Conservation (phyloP, 2,113 vertebrate species). For the Atlantisia rogersi region DNA sequence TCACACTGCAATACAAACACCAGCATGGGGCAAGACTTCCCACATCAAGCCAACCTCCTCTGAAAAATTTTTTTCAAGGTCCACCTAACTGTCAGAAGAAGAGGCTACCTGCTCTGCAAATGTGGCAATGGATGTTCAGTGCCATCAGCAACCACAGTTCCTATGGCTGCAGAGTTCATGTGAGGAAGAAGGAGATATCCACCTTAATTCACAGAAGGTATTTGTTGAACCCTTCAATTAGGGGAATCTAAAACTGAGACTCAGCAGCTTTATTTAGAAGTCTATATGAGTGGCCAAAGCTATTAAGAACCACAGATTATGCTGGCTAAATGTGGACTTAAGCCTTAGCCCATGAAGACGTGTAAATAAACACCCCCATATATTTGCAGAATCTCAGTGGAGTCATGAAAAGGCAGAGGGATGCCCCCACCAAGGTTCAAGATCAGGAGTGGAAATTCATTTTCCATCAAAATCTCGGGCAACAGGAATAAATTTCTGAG, state of each 20-base stretch:
- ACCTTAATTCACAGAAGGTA: neutral
- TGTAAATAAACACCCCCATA: neutral
- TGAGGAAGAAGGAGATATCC: neutral
- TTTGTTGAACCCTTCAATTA: neutral
- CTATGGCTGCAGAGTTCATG: neutral
- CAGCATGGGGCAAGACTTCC: neutral
- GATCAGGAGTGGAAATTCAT: neutral
- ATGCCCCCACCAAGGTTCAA: neutral
- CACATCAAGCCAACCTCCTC: neutral
- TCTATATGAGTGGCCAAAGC: neutral
- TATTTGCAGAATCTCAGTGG: neutral
- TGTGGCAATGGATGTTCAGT: neutral
- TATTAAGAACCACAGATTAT: constrained; percentile 12
- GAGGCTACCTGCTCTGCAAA: neutral
- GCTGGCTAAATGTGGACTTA: neutral
- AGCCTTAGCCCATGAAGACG: neutral
- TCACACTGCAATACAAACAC: neutral
- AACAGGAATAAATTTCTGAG: neutral
- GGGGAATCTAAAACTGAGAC: neutral
- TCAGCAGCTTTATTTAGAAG: neutral
- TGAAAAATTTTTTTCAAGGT: neutral
- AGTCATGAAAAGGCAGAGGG: neutral
- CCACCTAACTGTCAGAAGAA: neutral
- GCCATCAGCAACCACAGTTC: neutral
- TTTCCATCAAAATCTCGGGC: neutral